These are phyloP conservation scores for Cercopithecus neglectus DNA, from an alignment of 2,797 vertebrate species.

Conservation along the genomic window DNA sequence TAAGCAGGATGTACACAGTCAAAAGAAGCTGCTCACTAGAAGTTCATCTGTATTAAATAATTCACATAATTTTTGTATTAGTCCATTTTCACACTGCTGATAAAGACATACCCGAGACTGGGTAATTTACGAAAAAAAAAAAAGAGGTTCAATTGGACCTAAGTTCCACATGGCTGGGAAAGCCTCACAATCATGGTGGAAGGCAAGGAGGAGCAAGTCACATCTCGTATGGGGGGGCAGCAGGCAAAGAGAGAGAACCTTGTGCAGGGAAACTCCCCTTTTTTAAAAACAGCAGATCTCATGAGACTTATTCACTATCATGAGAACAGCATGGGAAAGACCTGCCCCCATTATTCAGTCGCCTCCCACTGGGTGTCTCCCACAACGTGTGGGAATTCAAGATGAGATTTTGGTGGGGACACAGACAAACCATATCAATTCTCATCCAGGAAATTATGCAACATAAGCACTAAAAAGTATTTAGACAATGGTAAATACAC, in stretches of 20 bases:
- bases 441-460: background rate
- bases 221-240: background rate
- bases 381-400: background rate
- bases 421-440: too few relatives aligned
- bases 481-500: background rate
- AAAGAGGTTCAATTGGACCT: background rate
- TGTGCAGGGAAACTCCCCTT: background rate
- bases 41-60: background rate
- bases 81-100: background rate
- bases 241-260: background rate
- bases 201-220: background rate
- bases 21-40: background rate
- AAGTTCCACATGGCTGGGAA: background rate
- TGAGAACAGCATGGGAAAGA: background rate
- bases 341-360: background rate
- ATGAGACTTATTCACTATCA: background rate
- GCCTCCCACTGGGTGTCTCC: background rate
- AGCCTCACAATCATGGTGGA: background rate
- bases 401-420: too few relatives aligned
- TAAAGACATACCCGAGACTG: background rate
- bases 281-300: background rate
- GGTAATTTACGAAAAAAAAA: background rate
- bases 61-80: background rate
- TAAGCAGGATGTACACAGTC: background rate
- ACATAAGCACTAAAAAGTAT: background rate